Base-by-base conservation (phyloP, 2,888 invertebrate species). In the Rhagium mordax region DNA sequence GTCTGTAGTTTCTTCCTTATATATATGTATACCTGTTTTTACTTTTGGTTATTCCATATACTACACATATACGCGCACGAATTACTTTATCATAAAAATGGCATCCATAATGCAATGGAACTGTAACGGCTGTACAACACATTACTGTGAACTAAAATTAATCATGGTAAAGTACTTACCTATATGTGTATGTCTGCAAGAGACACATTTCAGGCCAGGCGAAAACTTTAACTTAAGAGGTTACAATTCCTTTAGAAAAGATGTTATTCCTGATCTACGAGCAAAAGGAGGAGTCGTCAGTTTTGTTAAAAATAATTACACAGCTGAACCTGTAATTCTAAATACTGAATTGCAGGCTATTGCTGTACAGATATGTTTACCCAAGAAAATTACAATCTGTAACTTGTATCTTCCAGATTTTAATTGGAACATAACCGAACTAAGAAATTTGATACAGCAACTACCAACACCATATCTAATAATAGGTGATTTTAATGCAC, bases 401-500 rank as follows among this genome's bases (percentile, higher is more conserved):
- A 65, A 64, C 18, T 47, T 70, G n/a, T 65, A 70, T 15, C 27
- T 57, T 41, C 65, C 65, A 24, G 27, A 70, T 20, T 16, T 15
- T 8, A 64, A 70, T 20, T 71, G 71, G 60, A 60, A 10, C 20
- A 15, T 48, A 13, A 8, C 47, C 3, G 47, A 70, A 3, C 16
- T 69, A 13, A 20, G 5, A 0, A 33, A 51, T 49, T n/a, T 73
- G 0, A 16, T 24, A 10, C 27, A 53, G 2, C 74, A 74, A 67
- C 20, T 78, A 10, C 68, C 76, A 8, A 29, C 20, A 2, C 74
- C 76, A 7, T 76, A 59, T 16, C 8, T 75, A 10, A n/a, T 74
- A 47, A n/a, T 69, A 5, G 76, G 78, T 15, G 74, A 76, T 48
- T 76, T 74, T 16, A 78, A 78, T 24, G 68, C 74, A 3, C 78